phyloP scores from a whole-genome alignment of 1,140 invertebrate species.

The Papilio aristodemus region DNA sequence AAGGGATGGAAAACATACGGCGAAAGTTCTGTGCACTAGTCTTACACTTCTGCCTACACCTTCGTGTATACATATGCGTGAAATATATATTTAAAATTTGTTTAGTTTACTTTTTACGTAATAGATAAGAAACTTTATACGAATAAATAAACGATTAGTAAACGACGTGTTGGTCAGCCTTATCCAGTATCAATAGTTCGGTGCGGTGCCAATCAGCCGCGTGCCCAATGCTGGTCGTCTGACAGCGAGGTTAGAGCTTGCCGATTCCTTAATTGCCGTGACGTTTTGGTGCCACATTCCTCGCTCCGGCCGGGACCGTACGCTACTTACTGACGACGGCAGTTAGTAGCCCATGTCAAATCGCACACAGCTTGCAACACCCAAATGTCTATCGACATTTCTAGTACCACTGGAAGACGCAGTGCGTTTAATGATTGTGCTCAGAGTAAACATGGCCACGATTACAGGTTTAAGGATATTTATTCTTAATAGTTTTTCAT shows the following conservation, averaged over 20 bases:
- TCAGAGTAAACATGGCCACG: too few species aligned
- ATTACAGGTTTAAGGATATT: too few species aligned
- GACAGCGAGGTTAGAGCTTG: slow-evolving; percentile 77
- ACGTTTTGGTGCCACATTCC: slow-evolving; percentile 79
- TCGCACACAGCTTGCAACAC: slow-evolving; percentile 9
- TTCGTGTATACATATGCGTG: too few species aligned
- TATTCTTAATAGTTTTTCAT: too few species aligned
- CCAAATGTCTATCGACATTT: slow-evolving; percentile 17
- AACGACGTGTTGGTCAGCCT: slow-evolving; percentile 30
- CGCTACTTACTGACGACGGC: slow-evolving; percentile 56
- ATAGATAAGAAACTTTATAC: neutral
- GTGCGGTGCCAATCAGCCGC: slow-evolving; percentile 70
- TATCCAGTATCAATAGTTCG: slow-evolving; percentile 49
- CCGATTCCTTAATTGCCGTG: slow-evolving; percentile 79
- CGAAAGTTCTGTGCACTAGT: too few species aligned
- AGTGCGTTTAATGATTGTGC: neutral
- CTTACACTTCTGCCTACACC: too few species aligned
- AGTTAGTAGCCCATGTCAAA: slow-evolving; percentile 44
- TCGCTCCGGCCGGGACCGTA: slow-evolving; percentile 37
- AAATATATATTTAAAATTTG: too few species aligned
- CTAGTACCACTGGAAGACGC: neutral
- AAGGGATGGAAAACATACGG: too few species aligned
- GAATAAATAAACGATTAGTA: slow-evolving; percentile 4
- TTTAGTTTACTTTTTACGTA: too few species aligned
- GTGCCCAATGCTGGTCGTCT: slow-evolving; percentile 65